phyloP scores from a whole-genome alignment of 2,888 invertebrate genomes.

The Tetranychus truncatus region DNA sequence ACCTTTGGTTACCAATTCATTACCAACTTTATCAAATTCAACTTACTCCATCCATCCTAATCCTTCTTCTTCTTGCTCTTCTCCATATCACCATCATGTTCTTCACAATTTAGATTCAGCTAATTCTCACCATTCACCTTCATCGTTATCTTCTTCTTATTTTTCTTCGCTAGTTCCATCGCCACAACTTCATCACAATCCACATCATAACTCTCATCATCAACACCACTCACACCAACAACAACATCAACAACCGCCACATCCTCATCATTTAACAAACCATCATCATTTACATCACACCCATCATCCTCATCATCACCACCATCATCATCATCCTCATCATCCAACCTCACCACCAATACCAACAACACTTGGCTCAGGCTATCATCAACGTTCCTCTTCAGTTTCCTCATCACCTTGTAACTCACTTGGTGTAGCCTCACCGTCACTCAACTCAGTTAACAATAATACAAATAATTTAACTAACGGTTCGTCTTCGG shows the following conservation, averaged over 20 bases:
- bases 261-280: background rate
- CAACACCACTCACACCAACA: background rate
- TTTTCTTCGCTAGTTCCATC: background rate
- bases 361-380: slow-evolving; percentile 17
- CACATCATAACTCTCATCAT: slow-evolving; percentile 18
- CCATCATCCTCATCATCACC: background rate
- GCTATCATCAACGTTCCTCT: slow-evolving; percentile 21
- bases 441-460: background rate
- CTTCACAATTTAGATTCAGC: slow-evolving; percentile 32
- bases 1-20: too few relatives aligned
- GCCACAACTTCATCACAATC: slow-evolving; percentile 39
- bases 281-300: background rate
- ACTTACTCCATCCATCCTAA: background rate
- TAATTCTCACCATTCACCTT: slow-evolving; percentile 37
- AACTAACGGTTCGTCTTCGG: background rate
- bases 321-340: background rate
- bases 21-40: background rate
- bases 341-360: slow-evolving; percentile 12
- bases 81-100: slow-evolving; percentile 7
- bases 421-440: slow-evolving; percentile 7
- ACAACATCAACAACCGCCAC: background rate
- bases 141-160: background rate
- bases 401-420: slow-evolving; percentile 10
- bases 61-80: too few relatives aligned
- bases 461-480: background rate